Percentiles rank a stretch among this genome's conserved stretches.
Evolutionary conservation across 2,797 vertebrate genomes (phyloP).

Genomic region (Eidolon dupreanum): DNA sequence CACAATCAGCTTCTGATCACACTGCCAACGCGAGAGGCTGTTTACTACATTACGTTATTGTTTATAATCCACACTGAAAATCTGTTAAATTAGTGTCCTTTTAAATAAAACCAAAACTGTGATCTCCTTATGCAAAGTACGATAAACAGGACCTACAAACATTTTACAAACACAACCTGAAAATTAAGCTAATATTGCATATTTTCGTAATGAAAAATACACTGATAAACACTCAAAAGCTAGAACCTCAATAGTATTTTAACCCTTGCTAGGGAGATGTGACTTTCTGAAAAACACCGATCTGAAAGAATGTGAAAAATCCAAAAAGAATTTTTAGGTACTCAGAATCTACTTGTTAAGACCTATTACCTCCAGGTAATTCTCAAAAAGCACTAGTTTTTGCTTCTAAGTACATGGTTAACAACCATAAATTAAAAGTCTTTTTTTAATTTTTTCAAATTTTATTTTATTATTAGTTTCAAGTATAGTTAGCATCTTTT

Average conservation of each 20-base stretch:
- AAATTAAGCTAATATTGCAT: not conserved
- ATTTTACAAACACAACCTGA: not conserved
- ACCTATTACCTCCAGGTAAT: not conserved
- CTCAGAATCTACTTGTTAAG: constrained; percentile 56
- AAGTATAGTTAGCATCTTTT: not conserved
- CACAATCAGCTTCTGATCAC: not conserved
- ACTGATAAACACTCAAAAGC: not conserved
- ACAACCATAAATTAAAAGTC: constrained; percentile 10
- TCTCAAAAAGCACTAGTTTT: constrained; percentile 65
- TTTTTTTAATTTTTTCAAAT: not conserved
- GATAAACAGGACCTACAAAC: not conserved
- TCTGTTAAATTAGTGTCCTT: not conserved
- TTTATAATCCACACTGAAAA: not conserved
- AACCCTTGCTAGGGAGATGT: constrained; percentile 38
- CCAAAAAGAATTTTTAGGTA: constrained; percentile 61
- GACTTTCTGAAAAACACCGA: constrained; percentile 63
- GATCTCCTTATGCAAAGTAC: not conserved
- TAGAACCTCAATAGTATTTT: constrained; percentile 46
- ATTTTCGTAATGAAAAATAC: constrained; percentile 24
- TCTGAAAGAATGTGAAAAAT: constrained; percentile 60
- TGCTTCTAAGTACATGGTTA: constrained; percentile 56
- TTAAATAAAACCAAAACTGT: not conserved
- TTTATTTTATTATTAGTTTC: too few species aligned
- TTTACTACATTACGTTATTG: not conserved
- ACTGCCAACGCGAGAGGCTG: too few species aligned